Conservation (phyloP, 2,113 vertebrate genomes). For the Antechinus flavipes region DNA sequence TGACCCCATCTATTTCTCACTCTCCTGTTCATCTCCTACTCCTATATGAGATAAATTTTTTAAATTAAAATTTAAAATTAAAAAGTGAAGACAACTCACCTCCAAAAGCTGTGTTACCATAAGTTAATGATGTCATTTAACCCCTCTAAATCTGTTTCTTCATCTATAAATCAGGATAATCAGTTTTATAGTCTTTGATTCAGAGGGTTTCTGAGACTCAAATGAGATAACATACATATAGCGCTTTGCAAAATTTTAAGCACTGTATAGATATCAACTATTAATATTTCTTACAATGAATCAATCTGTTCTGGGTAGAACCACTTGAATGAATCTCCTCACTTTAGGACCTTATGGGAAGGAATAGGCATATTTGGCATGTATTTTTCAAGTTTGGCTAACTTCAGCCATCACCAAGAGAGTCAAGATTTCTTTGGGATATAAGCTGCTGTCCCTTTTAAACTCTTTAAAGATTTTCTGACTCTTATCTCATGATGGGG, state of each 20-base stretch:
- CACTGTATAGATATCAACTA: not conserved
- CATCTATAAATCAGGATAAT: not conserved
- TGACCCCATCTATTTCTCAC: not conserved
- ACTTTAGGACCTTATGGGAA: not conserved
- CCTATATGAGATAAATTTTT: not conserved
- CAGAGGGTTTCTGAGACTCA: not conserved
- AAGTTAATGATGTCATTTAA: not conserved
- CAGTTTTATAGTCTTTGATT: not conserved
- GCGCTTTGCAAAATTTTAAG: not conserved
- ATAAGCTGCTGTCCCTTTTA: not conserved
- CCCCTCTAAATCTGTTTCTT: not conserved
- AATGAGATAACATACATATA: not conserved
- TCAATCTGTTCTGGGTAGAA: not conserved
- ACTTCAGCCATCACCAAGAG: not conserved
- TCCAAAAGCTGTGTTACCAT: not conserved
- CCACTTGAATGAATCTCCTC: not conserved
- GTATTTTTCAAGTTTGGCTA: not conserved
- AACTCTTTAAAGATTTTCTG: not conserved
- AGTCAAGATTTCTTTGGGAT: not conserved
- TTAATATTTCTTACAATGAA: not conserved
- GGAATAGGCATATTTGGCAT: not conserved
- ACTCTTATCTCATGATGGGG: not conserved
- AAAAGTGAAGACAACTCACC: not conserved
- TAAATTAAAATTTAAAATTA: not conserved
- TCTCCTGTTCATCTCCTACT: not conserved